Evolutionary conservation across 2,797 vertebrate genomes (phyloP), one percentile per base, ranked within the genome.

Genomic region (Smutsia gigantea): DNA sequence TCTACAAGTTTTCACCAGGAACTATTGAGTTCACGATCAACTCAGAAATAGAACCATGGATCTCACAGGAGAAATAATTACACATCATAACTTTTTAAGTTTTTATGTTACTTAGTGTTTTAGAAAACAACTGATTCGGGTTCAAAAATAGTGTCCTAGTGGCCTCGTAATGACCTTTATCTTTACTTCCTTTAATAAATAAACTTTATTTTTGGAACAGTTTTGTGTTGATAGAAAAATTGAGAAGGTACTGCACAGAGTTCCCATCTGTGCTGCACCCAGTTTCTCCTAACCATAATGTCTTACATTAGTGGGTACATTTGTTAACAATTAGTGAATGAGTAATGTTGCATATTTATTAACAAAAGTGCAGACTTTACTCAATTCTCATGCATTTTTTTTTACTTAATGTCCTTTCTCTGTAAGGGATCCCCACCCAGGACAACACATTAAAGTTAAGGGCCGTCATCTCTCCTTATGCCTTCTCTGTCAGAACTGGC

Each of bases 171-270:
- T 34, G 55, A 74, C 5, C 0, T 93, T 84, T 59, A 51, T 78
- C 8, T 78, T 95, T 64, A 3, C 37, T 63, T 7, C 4, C 10
- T 57, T 55, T 78, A 66, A 86, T 15, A 86, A 78, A n/a, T 78
- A n/a, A 68, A 61, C 9, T 18, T 49, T n/a, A 64, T 34, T 68
- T 77, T 74, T 39, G 57, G 31, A 79, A 83, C 4, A 63, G 18
- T 46, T 77, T 66, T 61, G 18, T 72, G 15, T 79, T 77, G 46
- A 89, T 31, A 89, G 31, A 69, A 87, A 78, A 66, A 42, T 27
- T 51, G 21, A 25, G 27, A 85, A 69, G 74, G 27, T 7, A 53
- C 1, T 51, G 4, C 13, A 74, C 42, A 69, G n/a, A 61, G 17
- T 51, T 81, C 12, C 25, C 34, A 34, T 37, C 12, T 31, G 34